These are phyloP conservation scores for Eustalomyia histrio DNA, from an alignment of 2,888 invertebrate genomes.

Conservation along the genomic window DNA sequence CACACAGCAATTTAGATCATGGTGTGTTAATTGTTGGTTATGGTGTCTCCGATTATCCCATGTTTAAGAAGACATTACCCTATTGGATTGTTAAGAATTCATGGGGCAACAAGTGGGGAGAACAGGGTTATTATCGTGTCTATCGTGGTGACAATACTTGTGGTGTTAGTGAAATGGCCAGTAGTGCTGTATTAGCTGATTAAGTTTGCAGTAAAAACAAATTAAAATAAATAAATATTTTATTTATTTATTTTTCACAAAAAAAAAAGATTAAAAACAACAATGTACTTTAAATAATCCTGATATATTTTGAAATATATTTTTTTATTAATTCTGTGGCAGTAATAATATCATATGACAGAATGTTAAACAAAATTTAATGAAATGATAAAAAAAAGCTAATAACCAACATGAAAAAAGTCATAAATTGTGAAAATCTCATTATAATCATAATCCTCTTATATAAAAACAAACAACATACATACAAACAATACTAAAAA, in stretches of 20 bases:
- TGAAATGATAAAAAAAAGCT: slow-evolving; percentile 27
- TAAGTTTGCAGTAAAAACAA: slow-evolving; percentile 35
- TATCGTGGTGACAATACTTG: slow-evolving; percentile 96
- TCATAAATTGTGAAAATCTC: slow-evolving; percentile 43
- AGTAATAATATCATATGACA: slow-evolving; percentile 30
- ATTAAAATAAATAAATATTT: neutral
- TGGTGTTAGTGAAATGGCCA: slow-evolving; percentile 94
- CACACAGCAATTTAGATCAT: slow-evolving; percentile 89
- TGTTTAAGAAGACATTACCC: slow-evolving; percentile 89
- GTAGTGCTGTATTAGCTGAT: slow-evolving; percentile 86
- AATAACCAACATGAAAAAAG: slow-evolving; percentile 30
- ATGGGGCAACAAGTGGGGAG: slow-evolving; percentile 95
- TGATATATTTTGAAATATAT: neutral
- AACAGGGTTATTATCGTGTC: slow-evolving; percentile 96
- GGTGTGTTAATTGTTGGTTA: slow-evolving; percentile 98
- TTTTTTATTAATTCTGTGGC: slow-evolving; percentile 15
- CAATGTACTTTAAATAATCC: neutral
- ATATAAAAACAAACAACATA: slow-evolving; percentile 13
- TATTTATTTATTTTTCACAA: neutral
- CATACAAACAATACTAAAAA: neutral
- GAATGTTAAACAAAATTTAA: slow-evolving; percentile 29
- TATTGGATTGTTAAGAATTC: slow-evolving; percentile 98
- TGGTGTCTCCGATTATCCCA: slow-evolving; percentile 88
- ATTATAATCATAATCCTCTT: slow-evolving; percentile 51
- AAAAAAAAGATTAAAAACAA: neutral